These are phyloP conservation scores for Drosophila melanica DNA, from an alignment of 1,140 invertebrate genomes.

Conservation along the genomic window DNA sequence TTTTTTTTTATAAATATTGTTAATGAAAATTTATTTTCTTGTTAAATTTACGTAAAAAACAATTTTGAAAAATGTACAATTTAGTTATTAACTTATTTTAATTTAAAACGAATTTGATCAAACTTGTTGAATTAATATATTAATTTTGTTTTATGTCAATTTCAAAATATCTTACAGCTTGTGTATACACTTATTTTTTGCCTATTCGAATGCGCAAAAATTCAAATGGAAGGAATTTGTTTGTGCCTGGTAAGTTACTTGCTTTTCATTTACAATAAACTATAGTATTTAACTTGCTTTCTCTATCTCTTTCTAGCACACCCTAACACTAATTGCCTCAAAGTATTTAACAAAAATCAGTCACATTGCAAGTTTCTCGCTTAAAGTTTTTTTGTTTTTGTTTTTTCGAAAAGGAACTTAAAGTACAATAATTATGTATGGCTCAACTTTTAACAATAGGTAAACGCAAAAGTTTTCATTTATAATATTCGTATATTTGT, in stretches of 20 bases:
- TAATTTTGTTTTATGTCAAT: slow-evolving; percentile 37
- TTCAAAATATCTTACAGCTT: slow-evolving; percentile 66
- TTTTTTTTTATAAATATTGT: slow-evolving; percentile 30
- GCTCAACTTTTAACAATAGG: slow-evolving; percentile 59
- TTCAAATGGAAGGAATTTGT: slow-evolving; percentile 82
- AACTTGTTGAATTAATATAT: slow-evolving; percentile 21
- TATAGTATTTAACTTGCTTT: slow-evolving; percentile 49
- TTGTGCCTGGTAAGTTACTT: slow-evolving; percentile 73
- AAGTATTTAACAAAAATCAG: slow-evolving; percentile 81
- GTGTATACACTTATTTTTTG: slow-evolving; percentile 31
- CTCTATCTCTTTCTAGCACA: slow-evolving; percentile 3
- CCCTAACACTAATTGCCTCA: slow-evolving; percentile 54
- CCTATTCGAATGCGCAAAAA: slow-evolving; percentile 41
- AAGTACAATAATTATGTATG: slow-evolving; percentile 58
- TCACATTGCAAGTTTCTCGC: slow-evolving; percentile 53
- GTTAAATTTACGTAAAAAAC: background rate
- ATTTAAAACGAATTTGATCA: slow-evolving; percentile 17
- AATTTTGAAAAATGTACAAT: slow-evolving; percentile 24
- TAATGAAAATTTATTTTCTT: background rate
- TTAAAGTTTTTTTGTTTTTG: background rate
- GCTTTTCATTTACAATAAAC: slow-evolving; percentile 70
- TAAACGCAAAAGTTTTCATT: slow-evolving; percentile 20
- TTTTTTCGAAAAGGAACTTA: slow-evolving; percentile 69
- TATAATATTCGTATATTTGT: slow-evolving; percentile 1
- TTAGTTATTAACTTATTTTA: slow-evolving; percentile 5